Base-by-base conservation (phyloP, 2,113 vertebrate genomes). In the Salvelinus sp. region DNA sequence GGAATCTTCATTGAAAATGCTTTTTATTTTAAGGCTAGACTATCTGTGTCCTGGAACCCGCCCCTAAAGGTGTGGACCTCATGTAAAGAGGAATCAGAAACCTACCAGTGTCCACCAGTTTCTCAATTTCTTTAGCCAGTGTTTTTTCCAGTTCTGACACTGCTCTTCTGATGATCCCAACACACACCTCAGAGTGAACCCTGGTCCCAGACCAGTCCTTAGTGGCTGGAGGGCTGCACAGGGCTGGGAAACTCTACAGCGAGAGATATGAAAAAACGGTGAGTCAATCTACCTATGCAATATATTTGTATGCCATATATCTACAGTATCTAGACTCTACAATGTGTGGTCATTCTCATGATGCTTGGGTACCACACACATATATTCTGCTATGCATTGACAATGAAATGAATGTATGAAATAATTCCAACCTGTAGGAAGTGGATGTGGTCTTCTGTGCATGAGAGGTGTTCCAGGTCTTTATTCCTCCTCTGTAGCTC, bases 391-490 rank as follows among this genome's bases (percentile, higher is more conserved):
- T 44, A 44, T 38, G 38, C 38, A 38, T 9, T 9, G 38, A 0
- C 5, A 38, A 38, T 38, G 38, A 38, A 38, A 67, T 3, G 2
- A 22, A 38, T 38, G 6, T 9, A 38, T 38, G 20, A 30, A 25
- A 25, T 16, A 12, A 12, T 16, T 50, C 33, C 28, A n/a, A 92
- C 93, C 90, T 93, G 92, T 38, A 94, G 78, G 77, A 94, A 94
- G 82, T 93, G 80, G 64, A 94, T 93, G 85, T 94, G 92, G 82
- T 94, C 87, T 16, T 89, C 93, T 0, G 90, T 90, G 14, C 85
- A 88, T 18, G 88, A 84, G 20, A 94, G 87, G 5, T 87, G 84
- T 20, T 91, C 90, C 70, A 94, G 64, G 47, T 93, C 91, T 0
- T 68, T n/a, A 13, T 89, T 91, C 73, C 92, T 90, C 38, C 33